These are phyloP conservation scores for Globicephala melas DNA, from an alignment of 2,113 vertebrate species.

Conservation along the genomic window DNA sequence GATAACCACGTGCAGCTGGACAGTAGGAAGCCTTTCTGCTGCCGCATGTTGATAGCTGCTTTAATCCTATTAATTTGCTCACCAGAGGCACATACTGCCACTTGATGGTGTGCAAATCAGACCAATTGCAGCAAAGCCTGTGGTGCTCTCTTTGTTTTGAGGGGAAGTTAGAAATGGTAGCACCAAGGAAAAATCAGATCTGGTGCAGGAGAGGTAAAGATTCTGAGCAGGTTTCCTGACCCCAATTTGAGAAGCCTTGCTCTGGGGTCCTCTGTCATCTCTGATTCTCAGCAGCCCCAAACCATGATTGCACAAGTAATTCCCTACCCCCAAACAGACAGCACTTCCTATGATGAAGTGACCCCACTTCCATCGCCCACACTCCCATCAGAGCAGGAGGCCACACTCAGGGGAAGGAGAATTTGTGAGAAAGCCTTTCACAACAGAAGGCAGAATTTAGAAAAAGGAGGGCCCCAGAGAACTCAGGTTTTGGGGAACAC, in stretches of 20 bases:
- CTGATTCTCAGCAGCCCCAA: neutral
- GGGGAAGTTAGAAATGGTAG: neutral
- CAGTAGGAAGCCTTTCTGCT: neutral
- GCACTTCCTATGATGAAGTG: neutral
- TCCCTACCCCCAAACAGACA: neutral
- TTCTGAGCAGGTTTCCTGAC: neutral
- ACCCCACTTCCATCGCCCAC: neutral
- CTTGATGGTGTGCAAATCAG: neutral
- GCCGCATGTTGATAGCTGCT: neutral
- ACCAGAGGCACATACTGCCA: neutral
- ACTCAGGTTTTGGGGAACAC: neutral
- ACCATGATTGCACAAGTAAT: neutral
- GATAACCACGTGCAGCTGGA: neutral
- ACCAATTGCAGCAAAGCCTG: neutral
- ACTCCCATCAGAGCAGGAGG: neutral
- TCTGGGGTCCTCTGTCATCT: neutral
- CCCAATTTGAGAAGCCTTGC: neutral
- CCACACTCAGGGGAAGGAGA: neutral
- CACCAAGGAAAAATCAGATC: neutral
- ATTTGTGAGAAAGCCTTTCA: conserved; percentile 10
- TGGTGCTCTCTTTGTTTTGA: conserved; percentile 1
- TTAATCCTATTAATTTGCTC: conserved; percentile 38
- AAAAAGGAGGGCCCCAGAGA: neutral
- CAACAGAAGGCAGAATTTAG: neutral
- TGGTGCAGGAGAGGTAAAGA: neutral